phyloP scores from a whole-genome alignment of 92 coral and sea anemone genomes.

The Actinostola sp. region DNA sequence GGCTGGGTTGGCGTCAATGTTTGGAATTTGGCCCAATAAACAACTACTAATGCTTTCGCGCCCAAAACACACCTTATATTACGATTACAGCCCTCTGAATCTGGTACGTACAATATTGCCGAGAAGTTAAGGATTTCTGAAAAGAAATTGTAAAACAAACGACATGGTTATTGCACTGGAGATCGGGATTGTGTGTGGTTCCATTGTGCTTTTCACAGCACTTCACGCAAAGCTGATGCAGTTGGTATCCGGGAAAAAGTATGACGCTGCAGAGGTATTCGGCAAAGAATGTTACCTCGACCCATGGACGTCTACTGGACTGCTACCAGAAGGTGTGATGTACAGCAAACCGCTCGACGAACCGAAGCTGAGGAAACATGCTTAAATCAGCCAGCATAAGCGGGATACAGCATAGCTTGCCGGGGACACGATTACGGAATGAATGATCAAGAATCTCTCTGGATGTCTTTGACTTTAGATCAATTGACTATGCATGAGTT shows the following conservation, averaged over 20 bases:
- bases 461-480: background rate
- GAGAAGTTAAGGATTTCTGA: background rate
- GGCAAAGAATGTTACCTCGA: slow-evolving; percentile 48
- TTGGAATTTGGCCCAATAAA: slow-evolving; percentile 31
- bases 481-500: too few species aligned
- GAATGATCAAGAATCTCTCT: background rate
- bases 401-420: too few species aligned
- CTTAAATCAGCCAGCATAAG: background rate
- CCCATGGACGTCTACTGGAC: slow-evolving; percentile 67
- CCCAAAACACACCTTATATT: slow-evolving; percentile 10
- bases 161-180: slow-evolving; percentile 54
- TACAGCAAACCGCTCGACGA: slow-evolving; percentile 19
- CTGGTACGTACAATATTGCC: too few species aligned
- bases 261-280: slow-evolving; percentile 21
- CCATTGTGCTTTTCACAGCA: slow-evolving; percentile 58
- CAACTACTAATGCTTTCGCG: slow-evolving; percentile 15
- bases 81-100: background rate
- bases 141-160: too few species aligned
- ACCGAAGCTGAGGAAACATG: background rate
- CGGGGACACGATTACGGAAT: too few species aligned
- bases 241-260: slow-evolving; percentile 29
- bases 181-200: slow-evolving; percentile 59
- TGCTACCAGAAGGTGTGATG: slow-evolving; percentile 40
- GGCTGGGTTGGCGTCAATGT: slow-evolving; percentile 12
- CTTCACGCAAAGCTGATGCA: slow-evolving; percentile 55